phyloP scores from a whole-genome alignment of 2,113 vertebrate genomes.

The Mesitornis unicolor region DNA sequence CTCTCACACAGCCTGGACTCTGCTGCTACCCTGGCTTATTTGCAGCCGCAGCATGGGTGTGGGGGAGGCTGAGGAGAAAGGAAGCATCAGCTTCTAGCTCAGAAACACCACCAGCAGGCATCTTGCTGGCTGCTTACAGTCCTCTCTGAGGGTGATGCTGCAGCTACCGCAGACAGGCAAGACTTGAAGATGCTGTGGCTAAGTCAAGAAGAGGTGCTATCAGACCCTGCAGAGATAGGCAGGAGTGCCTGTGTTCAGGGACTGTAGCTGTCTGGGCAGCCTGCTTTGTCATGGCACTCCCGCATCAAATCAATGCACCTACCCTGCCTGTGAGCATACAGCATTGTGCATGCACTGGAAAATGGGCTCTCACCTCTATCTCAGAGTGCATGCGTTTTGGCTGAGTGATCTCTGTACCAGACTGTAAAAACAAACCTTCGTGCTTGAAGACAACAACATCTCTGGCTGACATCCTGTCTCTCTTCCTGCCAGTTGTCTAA shows the following conservation, averaged over 20 bases:
- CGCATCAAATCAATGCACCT: accelerated
- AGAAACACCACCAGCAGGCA: not conserved
- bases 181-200: not conserved
- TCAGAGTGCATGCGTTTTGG: not conserved
- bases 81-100: not conserved
- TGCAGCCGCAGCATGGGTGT: not conserved
- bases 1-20: not conserved
- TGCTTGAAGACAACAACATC: not conserved
- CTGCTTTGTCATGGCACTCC: not conserved
- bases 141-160: not conserved
- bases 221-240: not conserved
- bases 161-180: not conserved
- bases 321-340: not conserved
- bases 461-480: not conserved
- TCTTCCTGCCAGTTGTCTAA: not conserved
- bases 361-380: not conserved
- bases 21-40: not conserved
- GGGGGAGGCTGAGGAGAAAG: not conserved
- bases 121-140: not conserved
- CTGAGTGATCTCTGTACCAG: not conserved
- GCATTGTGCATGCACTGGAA: not conserved
- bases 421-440: accelerated
- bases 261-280: not conserved
- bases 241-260: not conserved
- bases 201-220: not conserved